A percentile compares a stretch with the other conserved stretches of the same genome.
These are phyloP conservation scores for Camptogramma bilineatum DNA, from an alignment of 2,888 invertebrate species.

Conservation along the genomic window DNA sequence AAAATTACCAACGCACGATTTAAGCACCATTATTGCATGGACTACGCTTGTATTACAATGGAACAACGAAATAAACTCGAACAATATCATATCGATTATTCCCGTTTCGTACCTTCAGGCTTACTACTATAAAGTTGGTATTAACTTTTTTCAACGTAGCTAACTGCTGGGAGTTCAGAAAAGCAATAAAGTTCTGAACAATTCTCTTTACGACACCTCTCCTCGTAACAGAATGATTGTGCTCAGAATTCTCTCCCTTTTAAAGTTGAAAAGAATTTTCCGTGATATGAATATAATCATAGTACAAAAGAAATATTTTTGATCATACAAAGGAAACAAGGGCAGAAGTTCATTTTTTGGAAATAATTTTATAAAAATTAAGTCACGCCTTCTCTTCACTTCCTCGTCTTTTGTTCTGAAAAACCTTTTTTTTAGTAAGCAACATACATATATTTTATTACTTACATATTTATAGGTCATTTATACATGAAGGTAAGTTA, in stretches of 20 bases:
- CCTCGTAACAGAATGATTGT: slow-evolving; percentile 75
- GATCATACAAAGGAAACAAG: background rate
- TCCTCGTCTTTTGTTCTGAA: too few species aligned
- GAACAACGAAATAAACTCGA: background rate
- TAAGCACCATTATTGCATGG: background rate
- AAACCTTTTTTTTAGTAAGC: too few species aligned
- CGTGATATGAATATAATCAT: slow-evolving; percentile 59
- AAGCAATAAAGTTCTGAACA: slow-evolving; percentile 72
- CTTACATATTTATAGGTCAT: too few species aligned
- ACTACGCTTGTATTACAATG: background rate
- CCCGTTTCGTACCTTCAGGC: slow-evolving; percentile 5
- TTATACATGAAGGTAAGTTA: too few species aligned
- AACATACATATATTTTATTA: too few species aligned
- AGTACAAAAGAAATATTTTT: slow-evolving; percentile 16
- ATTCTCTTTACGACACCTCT: slow-evolving; percentile 74
- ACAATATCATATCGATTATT: slow-evolving; percentile 3
- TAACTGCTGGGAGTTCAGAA: slow-evolving; percentile 60
- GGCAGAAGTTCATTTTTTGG: too few species aligned
- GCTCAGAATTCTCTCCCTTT: slow-evolving; percentile 62
- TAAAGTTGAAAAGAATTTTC: slow-evolving; percentile 65
- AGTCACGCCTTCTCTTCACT: too few species aligned
- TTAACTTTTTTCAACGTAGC: slow-evolving; percentile 60
- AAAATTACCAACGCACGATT: too few species aligned
- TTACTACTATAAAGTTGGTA: slow-evolving; percentile 27
- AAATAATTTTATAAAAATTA: too few species aligned